phyloP scores from a whole-genome alignment of 2,797 vertebrate genomes.

The Muscicapa comitata region DNA sequence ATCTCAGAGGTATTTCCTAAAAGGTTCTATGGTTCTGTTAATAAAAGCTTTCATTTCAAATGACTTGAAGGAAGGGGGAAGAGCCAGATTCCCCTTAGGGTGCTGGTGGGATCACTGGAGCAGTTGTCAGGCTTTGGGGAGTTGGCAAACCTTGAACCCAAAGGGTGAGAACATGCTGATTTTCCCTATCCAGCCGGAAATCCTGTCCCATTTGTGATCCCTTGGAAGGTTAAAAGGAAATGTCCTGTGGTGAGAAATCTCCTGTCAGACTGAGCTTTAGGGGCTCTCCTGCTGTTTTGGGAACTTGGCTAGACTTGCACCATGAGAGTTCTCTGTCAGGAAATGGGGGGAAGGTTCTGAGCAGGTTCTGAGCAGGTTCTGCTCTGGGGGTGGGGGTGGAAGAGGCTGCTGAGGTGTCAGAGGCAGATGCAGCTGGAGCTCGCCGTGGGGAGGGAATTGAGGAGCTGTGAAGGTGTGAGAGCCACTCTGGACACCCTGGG shows the following conservation, averaged over 20 bases:
- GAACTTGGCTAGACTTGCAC: rapidly evolving
- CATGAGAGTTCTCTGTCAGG: rapidly evolving
- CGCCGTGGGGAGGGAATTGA: background rate
- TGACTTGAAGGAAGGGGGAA: background rate
- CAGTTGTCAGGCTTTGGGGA: background rate
- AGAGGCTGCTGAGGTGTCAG: background rate
- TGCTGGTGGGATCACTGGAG: background rate
- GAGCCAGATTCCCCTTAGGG: background rate
- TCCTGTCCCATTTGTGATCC: background rate
- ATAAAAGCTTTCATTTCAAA: background rate
- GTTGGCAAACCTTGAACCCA: background rate
- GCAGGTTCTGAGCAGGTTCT: background rate
- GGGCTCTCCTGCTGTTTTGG: background rate
- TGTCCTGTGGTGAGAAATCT: background rate
- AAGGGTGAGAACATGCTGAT: background rate
- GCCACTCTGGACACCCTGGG: background rate
- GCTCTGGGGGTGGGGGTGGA: background rate
- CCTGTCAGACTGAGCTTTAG: background rate
- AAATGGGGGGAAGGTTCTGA: background rate
- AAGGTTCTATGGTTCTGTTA: background rate
- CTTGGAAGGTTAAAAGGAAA: background rate
- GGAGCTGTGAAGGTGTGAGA: background rate
- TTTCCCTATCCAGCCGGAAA: background rate
- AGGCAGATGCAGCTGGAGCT: background rate
- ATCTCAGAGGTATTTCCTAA: background rate